phyloP scores from a whole-genome alignment of 2,888 invertebrate genomes.

The Gymnocheta viridis region DNA sequence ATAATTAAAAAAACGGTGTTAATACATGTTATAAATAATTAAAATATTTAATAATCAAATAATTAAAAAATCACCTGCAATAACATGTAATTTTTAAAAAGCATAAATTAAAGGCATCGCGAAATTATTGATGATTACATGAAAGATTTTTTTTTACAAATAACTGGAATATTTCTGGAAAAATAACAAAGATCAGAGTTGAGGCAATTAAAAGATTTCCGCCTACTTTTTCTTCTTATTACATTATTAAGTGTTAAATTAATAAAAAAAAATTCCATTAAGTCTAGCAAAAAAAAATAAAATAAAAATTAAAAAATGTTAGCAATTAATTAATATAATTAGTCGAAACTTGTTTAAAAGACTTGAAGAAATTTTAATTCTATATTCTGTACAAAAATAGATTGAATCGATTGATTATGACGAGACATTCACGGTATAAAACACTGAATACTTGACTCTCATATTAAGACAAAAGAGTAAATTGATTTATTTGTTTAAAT shows the following conservation, averaged over 20 bases:
- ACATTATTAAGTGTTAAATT: not conserved
- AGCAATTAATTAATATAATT: not conserved
- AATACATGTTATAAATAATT: constrained; percentile 41
- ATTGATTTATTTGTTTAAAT: not conserved
- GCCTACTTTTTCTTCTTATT: not conserved
- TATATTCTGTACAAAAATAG: not conserved
- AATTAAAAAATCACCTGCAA: constrained; percentile 19
- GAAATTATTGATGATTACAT: not conserved
- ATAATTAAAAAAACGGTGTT: constrained; percentile 33
- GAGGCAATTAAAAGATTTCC: not conserved
- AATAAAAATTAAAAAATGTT: not conserved
- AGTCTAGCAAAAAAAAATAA: not conserved
- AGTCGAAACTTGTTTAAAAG: not conserved
- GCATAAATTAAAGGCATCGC: constrained; percentile 7
- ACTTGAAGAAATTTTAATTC: not conserved
- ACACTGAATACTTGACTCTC: not conserved
- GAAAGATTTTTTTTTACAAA: not conserved
- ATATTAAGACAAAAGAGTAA: not conserved
- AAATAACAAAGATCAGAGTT: not conserved
- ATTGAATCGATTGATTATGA: not conserved
- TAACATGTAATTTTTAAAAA: constrained; percentile 20
- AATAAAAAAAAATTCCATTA: not conserved
- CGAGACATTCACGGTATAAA: not conserved
- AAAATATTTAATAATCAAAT: constrained; percentile 31
- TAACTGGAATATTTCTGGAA: not conserved